These are phyloP conservation scores for Drosophila nannoptera DNA, from an alignment of 1,140 invertebrate species.

Conservation along the genomic window DNA sequence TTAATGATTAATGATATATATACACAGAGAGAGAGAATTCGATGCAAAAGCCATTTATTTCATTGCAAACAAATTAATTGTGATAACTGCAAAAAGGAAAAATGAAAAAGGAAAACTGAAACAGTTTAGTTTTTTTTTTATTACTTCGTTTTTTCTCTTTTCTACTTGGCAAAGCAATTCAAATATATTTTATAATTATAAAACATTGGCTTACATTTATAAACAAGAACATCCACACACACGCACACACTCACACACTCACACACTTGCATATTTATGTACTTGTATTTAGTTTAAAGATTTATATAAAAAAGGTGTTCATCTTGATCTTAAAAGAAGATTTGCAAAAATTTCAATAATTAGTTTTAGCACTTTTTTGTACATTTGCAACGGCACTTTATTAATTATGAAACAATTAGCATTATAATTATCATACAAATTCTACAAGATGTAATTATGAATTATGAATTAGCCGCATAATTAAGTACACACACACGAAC, in stretches of 20 bases:
- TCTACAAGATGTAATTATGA: constrained; percentile 42
- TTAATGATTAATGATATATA: constrained; percentile 45
- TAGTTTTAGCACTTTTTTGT: constrained; percentile 22
- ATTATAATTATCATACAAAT: constrained; percentile 41
- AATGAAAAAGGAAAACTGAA: constrained; percentile 33
- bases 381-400: constrained; percentile 56
- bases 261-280: constrained; percentile 36
- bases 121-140: constrained; percentile 43
- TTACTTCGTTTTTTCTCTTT: neutral
- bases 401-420: constrained; percentile 52
- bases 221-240: constrained; percentile 31
- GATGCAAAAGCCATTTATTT: constrained; percentile 55
- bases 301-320: constrained; percentile 52
- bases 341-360: constrained; percentile 14
- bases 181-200: constrained; percentile 8
- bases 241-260: constrained; percentile 39
- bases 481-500: constrained; percentile 36
- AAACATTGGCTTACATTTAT: constrained; percentile 78
- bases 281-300: constrained; percentile 50
- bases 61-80: constrained; percentile 55
- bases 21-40: constrained; percentile 10
- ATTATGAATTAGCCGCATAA: constrained; percentile 59
- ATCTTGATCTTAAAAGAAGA: constrained; percentile 39
- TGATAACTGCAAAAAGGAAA: constrained; percentile 48
- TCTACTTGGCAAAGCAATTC: constrained; percentile 17